Conservation (phyloP, 2,113 vertebrate species). For the Catharus bicknelli region DNA sequence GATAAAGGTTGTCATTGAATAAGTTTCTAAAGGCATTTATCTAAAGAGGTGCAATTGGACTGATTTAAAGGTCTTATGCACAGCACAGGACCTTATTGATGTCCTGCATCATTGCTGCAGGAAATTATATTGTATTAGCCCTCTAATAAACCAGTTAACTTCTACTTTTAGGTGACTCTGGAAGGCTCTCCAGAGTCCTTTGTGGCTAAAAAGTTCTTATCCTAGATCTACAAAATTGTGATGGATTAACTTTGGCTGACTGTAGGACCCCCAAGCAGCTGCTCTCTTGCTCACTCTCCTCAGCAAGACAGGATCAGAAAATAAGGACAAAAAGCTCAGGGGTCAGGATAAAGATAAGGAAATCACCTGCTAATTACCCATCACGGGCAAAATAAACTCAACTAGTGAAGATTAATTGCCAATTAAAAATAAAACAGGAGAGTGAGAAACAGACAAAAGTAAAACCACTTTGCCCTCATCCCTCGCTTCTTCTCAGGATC, state of each 20-base stretch:
- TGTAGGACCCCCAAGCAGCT: neutral
- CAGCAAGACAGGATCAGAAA: neutral
- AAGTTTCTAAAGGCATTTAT: neutral
- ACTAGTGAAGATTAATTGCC: neutral
- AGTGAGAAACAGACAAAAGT: neutral
- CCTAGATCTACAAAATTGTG: neutral
- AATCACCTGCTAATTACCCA: neutral
- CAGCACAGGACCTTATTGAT: neutral
- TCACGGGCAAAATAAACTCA: neutral
- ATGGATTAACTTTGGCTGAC: neutral
- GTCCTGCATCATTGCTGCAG: neutral
- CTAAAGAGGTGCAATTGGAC: neutral
- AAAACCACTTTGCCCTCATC: neutral
- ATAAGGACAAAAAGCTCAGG: neutral
- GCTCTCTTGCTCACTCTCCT: neutral
- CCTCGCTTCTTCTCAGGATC: neutral
- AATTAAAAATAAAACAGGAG: neutral
- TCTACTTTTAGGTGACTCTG: neutral
- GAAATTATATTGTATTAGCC: accelerated
- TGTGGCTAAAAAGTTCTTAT: neutral
- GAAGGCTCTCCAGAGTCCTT: neutral
- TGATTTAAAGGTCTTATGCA: neutral
- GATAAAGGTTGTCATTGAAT: accelerated
- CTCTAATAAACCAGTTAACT: neutral
- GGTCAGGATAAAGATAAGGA: neutral